phyloP scores from a whole-genome alignment of 2,113 vertebrate species.

The Pleuronectes platessa region DNA sequence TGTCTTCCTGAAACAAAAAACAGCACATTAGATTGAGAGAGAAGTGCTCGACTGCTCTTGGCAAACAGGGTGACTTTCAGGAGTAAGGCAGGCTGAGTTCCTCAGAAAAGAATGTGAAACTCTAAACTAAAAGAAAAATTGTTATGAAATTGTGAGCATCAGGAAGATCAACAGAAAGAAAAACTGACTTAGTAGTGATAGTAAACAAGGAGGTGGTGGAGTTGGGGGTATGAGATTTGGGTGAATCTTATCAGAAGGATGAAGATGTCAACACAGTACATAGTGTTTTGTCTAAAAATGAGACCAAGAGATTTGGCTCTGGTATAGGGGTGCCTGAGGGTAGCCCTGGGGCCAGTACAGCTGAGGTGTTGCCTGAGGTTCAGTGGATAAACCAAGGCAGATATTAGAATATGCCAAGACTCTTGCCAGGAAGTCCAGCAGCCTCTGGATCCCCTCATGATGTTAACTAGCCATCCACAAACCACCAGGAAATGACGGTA shows the following conservation, averaged over 20 bases:
- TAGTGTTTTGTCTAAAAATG: constrained; percentile 42
- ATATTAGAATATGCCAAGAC: constrained; percentile 48
- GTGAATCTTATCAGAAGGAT: background rate
- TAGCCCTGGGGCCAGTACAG: constrained; percentile 43
- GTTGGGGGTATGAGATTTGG: background rate
- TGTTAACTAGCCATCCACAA: constrained; percentile 67
- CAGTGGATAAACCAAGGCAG: constrained; percentile 38
- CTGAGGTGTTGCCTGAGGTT: constrained; percentile 46
- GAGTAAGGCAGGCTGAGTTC: constrained; percentile 32
- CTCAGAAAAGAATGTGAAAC: constrained; percentile 44
- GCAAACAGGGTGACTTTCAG: constrained; percentile 48
- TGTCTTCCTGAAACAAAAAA: constrained; percentile 46
- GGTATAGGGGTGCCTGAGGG: constrained; percentile 29
- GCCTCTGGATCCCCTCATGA: constrained; percentile 65
- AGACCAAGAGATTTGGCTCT: constrained; percentile 32
- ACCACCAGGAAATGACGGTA: constrained; percentile 71
- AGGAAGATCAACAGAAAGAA: constrained; percentile 32
- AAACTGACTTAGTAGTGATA: background rate
- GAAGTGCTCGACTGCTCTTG: constrained; percentile 40
- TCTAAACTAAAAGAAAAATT: constrained; percentile 27
- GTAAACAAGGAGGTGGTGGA: background rate
- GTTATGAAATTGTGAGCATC: constrained; percentile 21
- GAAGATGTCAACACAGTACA: constrained; percentile 18
- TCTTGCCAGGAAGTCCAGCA: constrained; percentile 60
- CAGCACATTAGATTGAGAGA: constrained; percentile 26